phyloP scores from a whole-genome alignment of 2,888 invertebrate species.

The Drosophila ustulata region DNA sequence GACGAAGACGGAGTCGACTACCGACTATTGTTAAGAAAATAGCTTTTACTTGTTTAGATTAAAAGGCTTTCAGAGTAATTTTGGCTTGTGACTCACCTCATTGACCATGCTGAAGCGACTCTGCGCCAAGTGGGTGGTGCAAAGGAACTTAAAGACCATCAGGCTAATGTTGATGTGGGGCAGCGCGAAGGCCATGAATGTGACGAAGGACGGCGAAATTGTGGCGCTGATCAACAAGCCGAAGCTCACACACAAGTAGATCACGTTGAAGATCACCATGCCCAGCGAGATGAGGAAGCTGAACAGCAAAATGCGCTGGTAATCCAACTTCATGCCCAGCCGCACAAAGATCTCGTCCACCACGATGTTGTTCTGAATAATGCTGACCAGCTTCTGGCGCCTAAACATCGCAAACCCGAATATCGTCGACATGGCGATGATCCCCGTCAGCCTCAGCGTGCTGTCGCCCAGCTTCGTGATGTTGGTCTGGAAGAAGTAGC shows the following conservation, averaged over 20 bases:
- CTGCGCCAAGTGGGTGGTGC: conserved; percentile 78
- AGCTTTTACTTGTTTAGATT: not conserved
- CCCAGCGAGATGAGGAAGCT: conserved; percentile 78
- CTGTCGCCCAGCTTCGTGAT: conserved; percentile 83
- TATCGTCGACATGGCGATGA: conserved; percentile 82
- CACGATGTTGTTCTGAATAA: conserved; percentile 77
- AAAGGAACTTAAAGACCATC: conserved; percentile 83
- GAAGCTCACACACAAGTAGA: conserved; percentile 82
- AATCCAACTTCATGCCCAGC: conserved; percentile 81
- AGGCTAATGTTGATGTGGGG: conserved; percentile 83
- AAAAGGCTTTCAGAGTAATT: not conserved
- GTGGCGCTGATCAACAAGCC: conserved; percentile 76
- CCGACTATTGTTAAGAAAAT: not conserved
- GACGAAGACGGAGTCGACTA: not conserved
- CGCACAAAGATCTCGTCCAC: conserved; percentile 81
- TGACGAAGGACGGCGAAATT: conserved; percentile 82
- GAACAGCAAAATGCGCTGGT: conserved; percentile 76
- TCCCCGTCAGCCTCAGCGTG: conserved; percentile 80
- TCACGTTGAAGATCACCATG: conserved; percentile 80
- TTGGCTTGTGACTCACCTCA: conserved; percentile 68
- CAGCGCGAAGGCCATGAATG: conserved; percentile 82
- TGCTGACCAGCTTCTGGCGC: conserved; percentile 69
- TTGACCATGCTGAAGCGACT: conserved; percentile 82
- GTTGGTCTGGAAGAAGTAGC: conserved; percentile 84
- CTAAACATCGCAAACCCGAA: conserved; percentile 81